Evolutionary conservation across 2,113 vertebrate species (phyloP).

Genomic region (Pygoscelis adeliae): DNA sequence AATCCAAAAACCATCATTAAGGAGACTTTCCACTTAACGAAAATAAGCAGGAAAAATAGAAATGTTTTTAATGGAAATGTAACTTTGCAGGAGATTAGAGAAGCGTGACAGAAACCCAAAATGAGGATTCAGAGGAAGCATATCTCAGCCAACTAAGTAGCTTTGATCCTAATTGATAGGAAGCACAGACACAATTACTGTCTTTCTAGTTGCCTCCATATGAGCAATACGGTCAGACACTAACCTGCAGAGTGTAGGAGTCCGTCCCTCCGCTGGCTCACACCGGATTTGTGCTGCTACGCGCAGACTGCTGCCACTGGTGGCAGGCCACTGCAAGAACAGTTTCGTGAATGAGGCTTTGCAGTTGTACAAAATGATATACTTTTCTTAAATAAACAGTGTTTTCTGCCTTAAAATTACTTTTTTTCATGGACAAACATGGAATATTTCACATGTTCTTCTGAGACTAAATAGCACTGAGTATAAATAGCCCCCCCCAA

Average conservation of each 20-base stretch:
- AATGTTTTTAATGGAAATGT: slow-evolving; percentile 36
- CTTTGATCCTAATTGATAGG: slow-evolving; percentile 50
- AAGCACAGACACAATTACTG: background rate
- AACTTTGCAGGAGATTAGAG: slow-evolving; percentile 42
- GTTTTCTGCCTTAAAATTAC: background rate
- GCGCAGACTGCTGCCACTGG: background rate
- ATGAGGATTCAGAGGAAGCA: slow-evolving; percentile 15
- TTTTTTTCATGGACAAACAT: background rate
- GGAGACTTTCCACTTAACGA: slow-evolving; percentile 14
- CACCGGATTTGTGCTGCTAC: rapidly evolving
- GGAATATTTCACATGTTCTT: background rate
- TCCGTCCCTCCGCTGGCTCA: background rate
- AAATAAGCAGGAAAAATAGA: slow-evolving; percentile 40
- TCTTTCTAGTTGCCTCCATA: background rate
- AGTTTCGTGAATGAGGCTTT: background rate
- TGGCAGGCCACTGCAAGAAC: background rate
- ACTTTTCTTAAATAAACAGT: background rate
- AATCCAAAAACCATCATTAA: slow-evolving; percentile 45
- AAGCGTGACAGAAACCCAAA: slow-evolving; percentile 36
- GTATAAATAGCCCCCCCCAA: background rate
- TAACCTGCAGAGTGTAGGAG: rapidly evolving
- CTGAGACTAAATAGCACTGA: background rate
- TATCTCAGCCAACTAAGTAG: background rate
- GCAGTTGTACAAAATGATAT: background rate
- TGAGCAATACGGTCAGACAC: background rate